Evolutionary conservation across 2,113 vertebrate species (phyloP), one percentile per base, ranked within the genome.

Genomic region (Ctenomys sociabilis): DNA sequence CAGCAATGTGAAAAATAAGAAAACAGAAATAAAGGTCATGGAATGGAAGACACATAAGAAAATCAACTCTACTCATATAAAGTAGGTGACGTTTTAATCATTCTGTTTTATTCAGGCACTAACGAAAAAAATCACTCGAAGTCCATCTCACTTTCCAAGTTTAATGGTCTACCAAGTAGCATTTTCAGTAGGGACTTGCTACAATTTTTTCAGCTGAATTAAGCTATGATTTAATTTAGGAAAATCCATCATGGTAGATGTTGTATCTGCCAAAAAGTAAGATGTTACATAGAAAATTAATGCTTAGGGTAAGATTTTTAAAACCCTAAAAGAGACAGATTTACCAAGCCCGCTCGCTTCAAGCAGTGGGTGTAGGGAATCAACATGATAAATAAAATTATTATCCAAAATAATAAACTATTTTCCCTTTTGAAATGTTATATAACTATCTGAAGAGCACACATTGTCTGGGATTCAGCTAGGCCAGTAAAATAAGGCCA

Each of bases 1-100:
- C 43, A 94, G 75, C 78, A 90, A n/a, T 17, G 30, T 96, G 43
- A 66, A 92, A 95, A 94, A 85, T 57, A 85, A 95, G 32, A 84
- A 45, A 75, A 57, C 14, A 86, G 52, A 92, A 93, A 95, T 73
- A 80, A 95, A 77, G 22, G 26, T 83, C 66, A 82, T 14, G 78
- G 54, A 40, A 14, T 43, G 85, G 49, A 95, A 88, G 49, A 92
- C 8, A 64, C 66, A 88, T 11, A 73, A 72, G 70, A 85, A 97
- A 94, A 93, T 85, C 0, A 1, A 95, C 92, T 78, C 40, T 40
- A 37, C 11, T 68, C 72, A 94, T 49, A 77, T 0, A 57, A 49
- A 80, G 3, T 16, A 10, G 19, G 7, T 86, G 2, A 90, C 57
- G 61, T 32, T 91, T 80, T 83, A 40, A 88, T 80, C 52, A 75